phyloP scores from a whole-genome alignment of 2,888 invertebrate species.

The Chymomyza amoena region DNA sequence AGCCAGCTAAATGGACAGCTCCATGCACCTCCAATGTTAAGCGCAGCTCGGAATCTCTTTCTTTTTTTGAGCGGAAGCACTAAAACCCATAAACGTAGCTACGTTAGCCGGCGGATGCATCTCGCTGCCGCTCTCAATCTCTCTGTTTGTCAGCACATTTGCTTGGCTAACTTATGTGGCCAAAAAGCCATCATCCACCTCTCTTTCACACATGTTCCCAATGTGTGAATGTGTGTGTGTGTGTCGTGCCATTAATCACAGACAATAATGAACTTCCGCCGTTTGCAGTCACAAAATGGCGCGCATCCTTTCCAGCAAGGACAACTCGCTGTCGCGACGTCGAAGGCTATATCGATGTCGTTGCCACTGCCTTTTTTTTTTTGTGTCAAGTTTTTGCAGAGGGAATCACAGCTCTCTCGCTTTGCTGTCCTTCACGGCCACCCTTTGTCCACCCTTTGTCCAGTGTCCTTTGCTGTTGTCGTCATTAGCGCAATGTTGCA shows the following conservation, averaged over 20 bases:
- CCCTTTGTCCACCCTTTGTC: not conserved
- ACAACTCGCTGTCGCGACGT: constrained; percentile 32
- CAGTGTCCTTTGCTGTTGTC: constrained; percentile 25
- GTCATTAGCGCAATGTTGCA: constrained; percentile 74
- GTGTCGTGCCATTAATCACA: constrained; percentile 71
- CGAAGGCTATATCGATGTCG: constrained; percentile 30
- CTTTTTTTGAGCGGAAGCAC: constrained; percentile 50
- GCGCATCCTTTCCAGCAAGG: constrained; percentile 13
- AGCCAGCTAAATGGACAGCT: not conserved
- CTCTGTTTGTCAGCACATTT: constrained; percentile 42
- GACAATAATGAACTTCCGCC: constrained; percentile 77
- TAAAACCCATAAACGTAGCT: constrained; percentile 64
- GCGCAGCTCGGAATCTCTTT: not conserved
- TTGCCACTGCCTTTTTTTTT: constrained; percentile 24
- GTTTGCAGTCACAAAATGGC: constrained; percentile 60
- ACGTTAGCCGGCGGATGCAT: constrained; percentile 38
- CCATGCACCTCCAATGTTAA: not conserved
- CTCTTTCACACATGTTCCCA: constrained; percentile 28
- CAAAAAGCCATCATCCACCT: constrained; percentile 23
- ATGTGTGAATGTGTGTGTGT: constrained; percentile 13
- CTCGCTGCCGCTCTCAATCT: not conserved
- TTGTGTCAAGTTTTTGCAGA: not conserved
- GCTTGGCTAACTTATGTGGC: constrained; percentile 62
- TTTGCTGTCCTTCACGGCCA: constrained; percentile 10
- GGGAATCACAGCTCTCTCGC: not conserved